phyloP scores from a whole-genome alignment of 2,113 vertebrate species.

The Rynchops niger region DNA sequence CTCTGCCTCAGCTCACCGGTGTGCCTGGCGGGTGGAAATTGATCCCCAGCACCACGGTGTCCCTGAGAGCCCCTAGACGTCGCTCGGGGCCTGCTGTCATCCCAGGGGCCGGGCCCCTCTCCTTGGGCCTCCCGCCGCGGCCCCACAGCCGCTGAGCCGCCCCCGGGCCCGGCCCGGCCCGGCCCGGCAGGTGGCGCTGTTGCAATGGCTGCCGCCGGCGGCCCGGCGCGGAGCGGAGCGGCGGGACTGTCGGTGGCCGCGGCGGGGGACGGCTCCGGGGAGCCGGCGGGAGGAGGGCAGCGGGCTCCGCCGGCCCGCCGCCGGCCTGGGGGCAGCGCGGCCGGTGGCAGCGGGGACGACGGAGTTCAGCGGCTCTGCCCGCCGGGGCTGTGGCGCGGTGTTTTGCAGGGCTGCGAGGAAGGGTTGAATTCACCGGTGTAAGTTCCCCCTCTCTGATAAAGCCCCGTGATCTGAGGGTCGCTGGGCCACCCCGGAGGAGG shows the following conservation, averaged over 20 bases:
- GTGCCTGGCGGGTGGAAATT: neutral
- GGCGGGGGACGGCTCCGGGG: neutral
- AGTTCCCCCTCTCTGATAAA: too few relatives aligned
- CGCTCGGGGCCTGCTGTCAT: neutral
- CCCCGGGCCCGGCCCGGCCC: neutral
- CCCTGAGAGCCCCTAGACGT: too few relatives aligned
- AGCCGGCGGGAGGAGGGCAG: too few relatives aligned
- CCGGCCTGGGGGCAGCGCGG: neutral
- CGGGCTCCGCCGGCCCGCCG: neutral
- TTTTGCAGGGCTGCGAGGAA: neutral
- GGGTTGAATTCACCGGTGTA: fast-evolving
- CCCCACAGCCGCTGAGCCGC: neutral
- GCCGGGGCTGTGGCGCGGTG: too few relatives aligned
- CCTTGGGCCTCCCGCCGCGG: neutral
- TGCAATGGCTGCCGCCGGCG: neutral
- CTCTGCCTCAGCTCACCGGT: neutral
- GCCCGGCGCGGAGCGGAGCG: neutral
- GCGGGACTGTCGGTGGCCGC: neutral
- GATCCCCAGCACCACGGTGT: neutral
- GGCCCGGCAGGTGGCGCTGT: constrained; percentile 35
- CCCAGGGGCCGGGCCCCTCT: neutral
- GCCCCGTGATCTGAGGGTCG: neutral
- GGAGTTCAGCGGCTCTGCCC: neutral
- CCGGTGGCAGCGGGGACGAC: too few relatives aligned
- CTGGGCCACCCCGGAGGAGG: too few relatives aligned